Evolutionary conservation across 2,113 vertebrate genomes (phyloP).

Genomic region (Perccottus glenii): DNA sequence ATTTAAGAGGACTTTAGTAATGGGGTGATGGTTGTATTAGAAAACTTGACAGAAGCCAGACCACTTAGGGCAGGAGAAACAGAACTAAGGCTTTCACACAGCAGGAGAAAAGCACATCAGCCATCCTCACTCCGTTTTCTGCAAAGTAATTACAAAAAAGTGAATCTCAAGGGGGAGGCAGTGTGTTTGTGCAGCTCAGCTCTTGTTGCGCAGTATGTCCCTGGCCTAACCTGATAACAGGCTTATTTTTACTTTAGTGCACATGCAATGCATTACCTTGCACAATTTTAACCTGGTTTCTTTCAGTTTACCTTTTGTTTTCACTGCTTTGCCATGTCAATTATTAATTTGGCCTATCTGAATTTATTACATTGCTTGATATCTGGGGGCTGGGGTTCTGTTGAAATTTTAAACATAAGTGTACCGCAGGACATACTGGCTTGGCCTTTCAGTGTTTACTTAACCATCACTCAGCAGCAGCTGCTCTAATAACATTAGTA

Average conservation of each 20-base stretch:
- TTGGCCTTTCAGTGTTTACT: slow-evolving; percentile 29
- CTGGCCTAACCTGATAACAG: slow-evolving; percentile 50
- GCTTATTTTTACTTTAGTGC: slow-evolving; percentile 26
- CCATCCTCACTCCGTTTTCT: neutral
- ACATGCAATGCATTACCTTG: slow-evolving; percentile 3
- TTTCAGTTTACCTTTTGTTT: slow-evolving; percentile 26
- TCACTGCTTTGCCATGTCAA: neutral
- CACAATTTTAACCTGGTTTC: slow-evolving; percentile 14
- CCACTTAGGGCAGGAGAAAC: slow-evolving; percentile 25
- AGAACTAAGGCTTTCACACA: slow-evolving; percentile 21
- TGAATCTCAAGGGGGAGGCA: slow-evolving; percentile 31
- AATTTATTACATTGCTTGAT: slow-evolving; percentile 13
- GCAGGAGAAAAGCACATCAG: slow-evolving; percentile 5
- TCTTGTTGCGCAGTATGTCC: slow-evolving; percentile 38
- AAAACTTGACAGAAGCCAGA: slow-evolving; percentile 18
- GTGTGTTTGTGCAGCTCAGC: slow-evolving; percentile 38
- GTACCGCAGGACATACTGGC: neutral
- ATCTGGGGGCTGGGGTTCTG: slow-evolving; percentile 31
- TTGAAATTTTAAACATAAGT: slow-evolving; percentile 29
- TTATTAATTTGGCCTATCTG: slow-evolving; percentile 14
- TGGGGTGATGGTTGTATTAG: slow-evolving; percentile 2
- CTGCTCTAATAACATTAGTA: slow-evolving; percentile 9
- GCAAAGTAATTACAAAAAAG: slow-evolving; percentile 48
- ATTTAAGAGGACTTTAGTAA: slow-evolving; percentile 31
- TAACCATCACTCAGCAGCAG: slow-evolving; percentile 4